Evolutionary conservation across 2,113 vertebrate species (phyloP).

Genomic region (Orycteropus afer): DNA sequence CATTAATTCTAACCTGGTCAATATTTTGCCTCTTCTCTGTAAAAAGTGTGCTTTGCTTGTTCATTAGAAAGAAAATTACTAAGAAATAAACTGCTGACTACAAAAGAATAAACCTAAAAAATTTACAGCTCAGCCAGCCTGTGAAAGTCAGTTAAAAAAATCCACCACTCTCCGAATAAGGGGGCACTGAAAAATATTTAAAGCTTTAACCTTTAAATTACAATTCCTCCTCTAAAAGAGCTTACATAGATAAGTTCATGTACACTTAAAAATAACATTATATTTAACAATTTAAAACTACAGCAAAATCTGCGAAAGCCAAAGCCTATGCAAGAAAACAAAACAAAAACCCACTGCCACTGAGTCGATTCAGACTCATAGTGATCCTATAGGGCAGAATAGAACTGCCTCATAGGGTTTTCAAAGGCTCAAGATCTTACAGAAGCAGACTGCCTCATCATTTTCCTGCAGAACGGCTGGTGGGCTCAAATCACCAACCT

Average conservation of each 20-base stretch:
- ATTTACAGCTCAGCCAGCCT: conserved; percentile 15
- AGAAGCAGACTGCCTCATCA: no score
- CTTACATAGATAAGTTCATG: conserved; percentile 8
- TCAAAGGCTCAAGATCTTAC: no score
- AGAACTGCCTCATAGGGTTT: no score
- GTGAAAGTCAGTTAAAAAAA: conserved; percentile 20
- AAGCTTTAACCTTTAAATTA: conserved; percentile 3
- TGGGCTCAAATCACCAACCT: no score
- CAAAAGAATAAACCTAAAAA: conserved; percentile 14
- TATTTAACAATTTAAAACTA: not conserved
- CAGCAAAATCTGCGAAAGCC: no score
- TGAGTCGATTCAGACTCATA: no score
- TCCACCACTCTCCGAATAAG: not conserved
- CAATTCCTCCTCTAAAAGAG: not conserved
- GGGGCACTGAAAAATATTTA: conserved; percentile 22
- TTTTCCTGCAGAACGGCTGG: no score
- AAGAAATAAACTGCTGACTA: not conserved
- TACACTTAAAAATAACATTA: not conserved
- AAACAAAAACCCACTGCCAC: no score
- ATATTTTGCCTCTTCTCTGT: conserved; percentile 38
- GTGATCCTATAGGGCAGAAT: no score
- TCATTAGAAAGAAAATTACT: conserved; percentile 5
- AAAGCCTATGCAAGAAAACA: no score
- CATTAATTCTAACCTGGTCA: not conserved
- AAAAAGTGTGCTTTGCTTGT: not conserved